phyloP scores from a whole-genome alignment of 2,888 invertebrate genomes.

The Boloria euphrosyne region DNA sequence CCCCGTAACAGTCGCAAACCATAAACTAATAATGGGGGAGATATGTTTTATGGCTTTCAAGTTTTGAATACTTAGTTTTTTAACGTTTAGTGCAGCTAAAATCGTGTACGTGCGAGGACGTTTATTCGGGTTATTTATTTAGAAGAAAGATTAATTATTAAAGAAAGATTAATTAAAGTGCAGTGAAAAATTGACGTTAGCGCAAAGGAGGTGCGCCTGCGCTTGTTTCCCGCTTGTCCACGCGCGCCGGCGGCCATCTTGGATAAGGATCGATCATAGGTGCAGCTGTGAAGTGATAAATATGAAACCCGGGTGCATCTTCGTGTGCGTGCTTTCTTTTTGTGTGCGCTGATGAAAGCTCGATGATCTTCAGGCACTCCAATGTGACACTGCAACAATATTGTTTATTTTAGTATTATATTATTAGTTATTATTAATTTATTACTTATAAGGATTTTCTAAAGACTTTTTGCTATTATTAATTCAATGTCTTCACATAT shows the following conservation, averaged over 20 bases:
- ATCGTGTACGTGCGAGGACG: constrained; percentile 69
- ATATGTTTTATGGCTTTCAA: constrained; percentile 79
- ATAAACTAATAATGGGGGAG: constrained; percentile 83
- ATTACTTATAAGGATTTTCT: constrained; percentile 6
- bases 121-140: constrained; percentile 44
- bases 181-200: constrained; percentile 59
- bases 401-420: constrained; percentile 2
- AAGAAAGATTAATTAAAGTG: constrained; percentile 27
- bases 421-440: not conserved
- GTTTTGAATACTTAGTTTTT: constrained; percentile 78
- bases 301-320: constrained; percentile 55
- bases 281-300: constrained; percentile 79
- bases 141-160: constrained; percentile 25
- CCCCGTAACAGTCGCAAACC: constrained; percentile 73
- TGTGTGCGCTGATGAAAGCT: constrained; percentile 41
- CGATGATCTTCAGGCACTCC: constrained; percentile 24
- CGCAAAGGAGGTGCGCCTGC: constrained; percentile 69
- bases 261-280: constrained; percentile 79
- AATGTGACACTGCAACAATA: constrained; percentile 28
- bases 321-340: constrained; percentile 55
- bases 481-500: no score
- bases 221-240: constrained; percentile 71
- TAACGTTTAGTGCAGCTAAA: constrained; percentile 72
- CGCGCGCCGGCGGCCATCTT: constrained; percentile 77
- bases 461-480: no score